Evolutionary conservation across 1,140 invertebrate genomes (phyloP), one percentile per base, ranked within the genome.

Genomic region (Rhopalosiphum padi): DNA sequence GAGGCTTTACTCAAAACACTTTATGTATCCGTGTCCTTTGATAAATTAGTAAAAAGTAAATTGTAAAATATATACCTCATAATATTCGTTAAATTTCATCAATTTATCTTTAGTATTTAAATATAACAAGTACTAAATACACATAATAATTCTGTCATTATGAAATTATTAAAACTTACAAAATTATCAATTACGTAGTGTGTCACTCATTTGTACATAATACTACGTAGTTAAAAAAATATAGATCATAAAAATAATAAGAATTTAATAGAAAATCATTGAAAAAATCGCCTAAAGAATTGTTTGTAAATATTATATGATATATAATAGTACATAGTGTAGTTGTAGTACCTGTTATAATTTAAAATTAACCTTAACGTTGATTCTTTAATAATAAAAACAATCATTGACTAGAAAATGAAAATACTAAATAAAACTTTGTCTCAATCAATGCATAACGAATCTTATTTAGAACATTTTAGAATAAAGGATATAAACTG

Each of bases 401-500:
- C 0, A 35, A 77, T 77, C 18, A 77, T 77, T 18, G n/a, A 6
- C 5, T 68, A 5, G 9, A 68, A n/a, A 77, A 77, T 77, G 5
- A 6, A 7, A 60, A 77, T 5, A 77, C 11, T 77, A 68, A 77
- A 77, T n/a, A 68, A n/a, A 77, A n/a, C 30, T 15, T 18, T n/a
- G 9, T n/a, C 60, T 77, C 60, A 18, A 77, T n/a, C n/a, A 77
- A n/a, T 30, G 9, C 11, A 68, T n/a, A 68, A 68, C 23, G 60
- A n/a, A 77, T 77, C 30, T 77, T 77, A 77, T 77, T 77, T 77
- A 77, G 60, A 77, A 77, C 30, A 77, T 77, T 77, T 77, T 77
- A 77, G n/a, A 21, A 0, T 15, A 89, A 22, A 51, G 11, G 8
- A 37, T 51, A 25, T 51, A 23, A 77, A 23, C 46, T 37, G 43